phyloP scores from a whole-genome alignment of 2,797 vertebrate species.

The Crenuchus spilurus region DNA sequence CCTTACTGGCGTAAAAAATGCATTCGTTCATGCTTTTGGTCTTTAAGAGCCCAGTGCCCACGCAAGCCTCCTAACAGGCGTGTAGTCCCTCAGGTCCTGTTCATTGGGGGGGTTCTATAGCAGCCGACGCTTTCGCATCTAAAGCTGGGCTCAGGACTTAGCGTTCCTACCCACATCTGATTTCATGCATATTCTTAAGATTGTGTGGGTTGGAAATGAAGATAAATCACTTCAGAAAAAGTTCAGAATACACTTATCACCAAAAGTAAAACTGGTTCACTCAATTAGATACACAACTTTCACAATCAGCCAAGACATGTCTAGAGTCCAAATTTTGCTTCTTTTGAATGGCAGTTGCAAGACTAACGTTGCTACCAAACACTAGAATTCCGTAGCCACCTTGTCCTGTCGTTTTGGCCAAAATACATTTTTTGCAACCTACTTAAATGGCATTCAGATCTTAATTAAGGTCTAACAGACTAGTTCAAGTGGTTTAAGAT shows the following conservation, averaged over 20 bases:
- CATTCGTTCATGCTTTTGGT: slow-evolving; percentile 32
- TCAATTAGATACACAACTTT: too few species aligned
- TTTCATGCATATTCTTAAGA: neutral
- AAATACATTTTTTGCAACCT: too few species aligned
- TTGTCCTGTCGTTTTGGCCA: too few species aligned
- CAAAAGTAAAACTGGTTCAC: too few species aligned
- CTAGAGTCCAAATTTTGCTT: too few species aligned
- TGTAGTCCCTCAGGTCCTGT: slow-evolving; percentile 33
- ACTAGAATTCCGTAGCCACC: too few species aligned
- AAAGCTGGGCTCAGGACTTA: neutral
- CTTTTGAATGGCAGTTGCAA: too few species aligned
- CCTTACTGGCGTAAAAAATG: slow-evolving; percentile 46
- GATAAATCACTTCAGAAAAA: neutral
- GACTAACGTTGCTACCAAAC: too few species aligned
- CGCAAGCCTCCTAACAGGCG: slow-evolving; percentile 31
- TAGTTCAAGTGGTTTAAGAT: too few species aligned
- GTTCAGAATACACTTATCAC: neutral
- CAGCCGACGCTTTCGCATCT: neutral
- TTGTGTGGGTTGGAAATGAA: neutral
- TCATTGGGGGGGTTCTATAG: neutral
- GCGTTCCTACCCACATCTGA: neutral
- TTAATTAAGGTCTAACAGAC: too few species aligned
- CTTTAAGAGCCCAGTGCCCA: slow-evolving; percentile 24
- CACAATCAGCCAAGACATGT: too few species aligned
- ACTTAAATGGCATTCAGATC: too few species aligned